Conservation (phyloP, 2,113 vertebrate genomes). For the Pandion haliaetus region DNA sequence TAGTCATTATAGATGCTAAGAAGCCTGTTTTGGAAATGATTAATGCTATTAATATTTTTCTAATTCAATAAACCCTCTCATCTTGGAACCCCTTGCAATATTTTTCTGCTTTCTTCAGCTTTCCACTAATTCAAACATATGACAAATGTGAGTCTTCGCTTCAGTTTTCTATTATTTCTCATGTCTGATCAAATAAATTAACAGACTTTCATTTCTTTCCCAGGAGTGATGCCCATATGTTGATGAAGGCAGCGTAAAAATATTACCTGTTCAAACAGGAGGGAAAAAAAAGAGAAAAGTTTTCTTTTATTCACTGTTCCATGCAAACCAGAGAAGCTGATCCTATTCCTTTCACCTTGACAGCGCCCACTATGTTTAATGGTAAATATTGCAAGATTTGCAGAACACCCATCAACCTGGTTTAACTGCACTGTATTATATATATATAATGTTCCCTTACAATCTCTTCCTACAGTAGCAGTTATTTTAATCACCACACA, state of each 20-base stretch:
- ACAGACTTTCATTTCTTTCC: slow-evolving; percentile 58
- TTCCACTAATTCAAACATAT: slow-evolving; percentile 49
- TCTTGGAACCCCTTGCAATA: slow-evolving; percentile 55
- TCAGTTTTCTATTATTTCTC: slow-evolving; percentile 65
- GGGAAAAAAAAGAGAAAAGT: background rate
- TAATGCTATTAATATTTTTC: slow-evolving; percentile 59
- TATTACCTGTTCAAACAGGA: slow-evolving; percentile 43
- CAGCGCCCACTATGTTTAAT: background rate
- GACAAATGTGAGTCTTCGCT: slow-evolving; percentile 29
- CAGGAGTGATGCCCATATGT: slow-evolving; percentile 54
- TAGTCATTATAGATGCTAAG: slow-evolving; percentile 40
- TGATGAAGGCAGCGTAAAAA: slow-evolving; percentile 41
- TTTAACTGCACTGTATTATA: background rate
- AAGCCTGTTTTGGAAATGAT: slow-evolving; percentile 42
- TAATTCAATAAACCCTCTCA: slow-evolving; percentile 57
- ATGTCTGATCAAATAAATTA: slow-evolving; percentile 71
- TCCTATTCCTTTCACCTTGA: background rate
- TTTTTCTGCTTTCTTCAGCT: slow-evolving; percentile 62
- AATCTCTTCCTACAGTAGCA: background rate
- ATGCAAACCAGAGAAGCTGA: background rate
- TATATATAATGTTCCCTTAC: background rate
- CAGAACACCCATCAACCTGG: background rate
- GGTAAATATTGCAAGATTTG: background rate
- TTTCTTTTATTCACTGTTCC: slow-evolving; percentile 1
- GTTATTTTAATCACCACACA: background rate